Conservation (phyloP, 1,140 invertebrate genomes). For the Cephus cinctus region DNA sequence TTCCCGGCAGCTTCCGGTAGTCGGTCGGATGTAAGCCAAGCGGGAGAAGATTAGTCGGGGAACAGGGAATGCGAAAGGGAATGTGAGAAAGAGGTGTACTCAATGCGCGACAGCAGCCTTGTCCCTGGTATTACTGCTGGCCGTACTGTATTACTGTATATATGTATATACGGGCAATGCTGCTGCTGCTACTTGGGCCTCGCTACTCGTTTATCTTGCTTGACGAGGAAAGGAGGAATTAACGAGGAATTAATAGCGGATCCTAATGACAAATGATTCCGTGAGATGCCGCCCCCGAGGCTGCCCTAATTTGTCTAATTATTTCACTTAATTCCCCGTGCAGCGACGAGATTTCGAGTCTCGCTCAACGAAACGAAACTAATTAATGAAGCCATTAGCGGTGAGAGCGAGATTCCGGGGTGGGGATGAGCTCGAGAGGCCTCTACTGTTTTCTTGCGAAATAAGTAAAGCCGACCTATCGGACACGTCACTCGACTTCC, state of each 20-base stretch:
- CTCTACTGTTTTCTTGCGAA: neutral
- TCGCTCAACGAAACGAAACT: conserved; percentile 51
- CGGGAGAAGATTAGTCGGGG: too few species aligned
- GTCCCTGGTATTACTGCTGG: too few species aligned
- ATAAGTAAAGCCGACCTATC: too few species aligned
- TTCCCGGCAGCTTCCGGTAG: too few species aligned
- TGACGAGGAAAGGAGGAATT: conserved; percentile 58
- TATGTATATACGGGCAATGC: too few species aligned
- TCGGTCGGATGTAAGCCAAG: too few species aligned
- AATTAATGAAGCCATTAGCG: conserved; percentile 54
- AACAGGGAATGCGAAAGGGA: too few species aligned
- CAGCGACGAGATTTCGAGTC: conserved; percentile 46
- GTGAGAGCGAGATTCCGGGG: conserved; percentile 9
- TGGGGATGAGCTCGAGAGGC: too few species aligned
- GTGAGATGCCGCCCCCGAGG: conserved; percentile 37
- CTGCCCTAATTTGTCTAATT: conserved; percentile 57
- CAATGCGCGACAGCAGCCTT: too few species aligned
- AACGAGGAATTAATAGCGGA: conserved; percentile 58
- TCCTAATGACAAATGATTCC: conserved; percentile 55
- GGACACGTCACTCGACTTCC: neutral
- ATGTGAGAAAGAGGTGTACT: too few species aligned
- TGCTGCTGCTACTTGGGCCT: too few species aligned
- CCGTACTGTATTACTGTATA: too few species aligned
- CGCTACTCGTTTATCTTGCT: conserved; percentile 57
- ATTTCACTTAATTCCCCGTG: conserved; percentile 53